phyloP scores from a whole-genome alignment of 2,797 vertebrate genomes.

The Sandelia bainsii region DNA sequence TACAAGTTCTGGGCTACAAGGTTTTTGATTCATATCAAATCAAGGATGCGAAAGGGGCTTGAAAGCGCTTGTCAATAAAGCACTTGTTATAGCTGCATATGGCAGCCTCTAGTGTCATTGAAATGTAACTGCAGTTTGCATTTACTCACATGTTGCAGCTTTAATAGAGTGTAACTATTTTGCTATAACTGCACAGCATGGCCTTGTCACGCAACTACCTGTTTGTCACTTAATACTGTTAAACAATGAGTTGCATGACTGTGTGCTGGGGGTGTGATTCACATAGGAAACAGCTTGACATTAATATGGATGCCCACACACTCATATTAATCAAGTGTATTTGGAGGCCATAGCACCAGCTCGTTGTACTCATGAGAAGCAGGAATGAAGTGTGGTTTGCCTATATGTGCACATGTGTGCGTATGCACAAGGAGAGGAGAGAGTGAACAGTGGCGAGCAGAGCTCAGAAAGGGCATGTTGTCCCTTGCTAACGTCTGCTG shows the following conservation, averaged over 20 bases:
- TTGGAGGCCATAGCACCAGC: not conserved
- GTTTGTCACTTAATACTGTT: not conserved
- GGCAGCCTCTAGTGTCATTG: constrained; percentile 10
- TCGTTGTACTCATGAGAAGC: not conserved
- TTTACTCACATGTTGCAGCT: not conserved
- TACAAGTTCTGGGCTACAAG: not conserved
- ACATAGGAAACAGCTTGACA: constrained; percentile 11
- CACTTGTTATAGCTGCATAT: not conserved
- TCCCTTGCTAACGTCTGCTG: too few species aligned
- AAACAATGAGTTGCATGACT: not conserved
- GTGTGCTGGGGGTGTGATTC: constrained; percentile 4
- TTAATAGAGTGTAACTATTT: not conserved
- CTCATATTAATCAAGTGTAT: constrained; percentile 7
- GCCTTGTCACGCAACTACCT: not conserved
- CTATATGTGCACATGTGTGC: too few species aligned
- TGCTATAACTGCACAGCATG: not conserved
- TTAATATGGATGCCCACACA: not conserved
- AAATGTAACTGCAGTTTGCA: constrained; percentile 6
- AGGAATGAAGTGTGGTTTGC: too few species aligned
- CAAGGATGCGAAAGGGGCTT: too few species aligned
- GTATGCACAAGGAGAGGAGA: too few species aligned
- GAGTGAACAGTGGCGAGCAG: too few species aligned
- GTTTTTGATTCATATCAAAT: constrained; percentile 5
- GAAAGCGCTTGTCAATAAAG: not conserved
- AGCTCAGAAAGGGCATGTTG: too few species aligned